Evolutionary conservation across 2,888 invertebrate species (phyloP).

Genomic region (Gryllus longicercus): DNA sequence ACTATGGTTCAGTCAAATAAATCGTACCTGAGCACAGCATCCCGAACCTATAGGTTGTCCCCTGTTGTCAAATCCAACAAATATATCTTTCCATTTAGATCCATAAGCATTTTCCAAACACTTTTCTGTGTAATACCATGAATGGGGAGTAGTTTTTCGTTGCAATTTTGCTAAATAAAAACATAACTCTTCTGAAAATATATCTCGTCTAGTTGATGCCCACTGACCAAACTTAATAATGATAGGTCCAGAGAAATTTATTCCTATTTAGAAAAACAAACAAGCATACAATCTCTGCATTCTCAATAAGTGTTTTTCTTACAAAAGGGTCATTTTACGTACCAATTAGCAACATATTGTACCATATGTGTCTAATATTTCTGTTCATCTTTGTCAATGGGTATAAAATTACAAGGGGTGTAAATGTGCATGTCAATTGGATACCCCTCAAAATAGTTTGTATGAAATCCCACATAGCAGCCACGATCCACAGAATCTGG

Average conservation of each 20-base stretch:
- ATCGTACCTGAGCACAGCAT: slow-evolving; percentile 51
- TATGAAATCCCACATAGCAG: slow-evolving; percentile 25
- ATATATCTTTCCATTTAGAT: slow-evolving; percentile 44
- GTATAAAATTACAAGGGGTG: slow-evolving; percentile 30
- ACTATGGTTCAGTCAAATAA: too few species aligned
- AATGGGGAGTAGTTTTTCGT: slow-evolving; percentile 44
- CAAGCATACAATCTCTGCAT: slow-evolving; percentile 33
- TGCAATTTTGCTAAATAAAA: slow-evolving; percentile 46
- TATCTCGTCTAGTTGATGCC: slow-evolving; percentile 51
- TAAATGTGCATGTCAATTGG: slow-evolving; percentile 25
- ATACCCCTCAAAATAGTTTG: slow-evolving; percentile 28
- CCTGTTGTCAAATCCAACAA: slow-evolving; percentile 45
- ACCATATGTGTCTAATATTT: slow-evolving; percentile 27
- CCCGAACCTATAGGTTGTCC: slow-evolving; percentile 51
- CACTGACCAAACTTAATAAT: slow-evolving; percentile 54
- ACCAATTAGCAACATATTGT: slow-evolving; percentile 27
- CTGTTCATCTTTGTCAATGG: slow-evolving; percentile 26
- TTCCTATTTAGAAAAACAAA: slow-evolving; percentile 37
- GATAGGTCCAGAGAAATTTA: slow-evolving; percentile 50
- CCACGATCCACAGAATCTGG: too few species aligned
- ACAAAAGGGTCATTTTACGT: background rate
- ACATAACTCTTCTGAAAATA: slow-evolving; percentile 50
- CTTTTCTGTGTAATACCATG: slow-evolving; percentile 46
- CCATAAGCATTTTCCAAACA: slow-evolving; percentile 45
- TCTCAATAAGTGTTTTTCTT: too few species aligned